A percentile compares a stretch with the other conserved stretches of the same genome.
These are phyloP conservation scores for Triplophysa bombifrons DNA, from an alignment of 2,797 vertebrate genomes.

Conservation along the genomic window DNA sequence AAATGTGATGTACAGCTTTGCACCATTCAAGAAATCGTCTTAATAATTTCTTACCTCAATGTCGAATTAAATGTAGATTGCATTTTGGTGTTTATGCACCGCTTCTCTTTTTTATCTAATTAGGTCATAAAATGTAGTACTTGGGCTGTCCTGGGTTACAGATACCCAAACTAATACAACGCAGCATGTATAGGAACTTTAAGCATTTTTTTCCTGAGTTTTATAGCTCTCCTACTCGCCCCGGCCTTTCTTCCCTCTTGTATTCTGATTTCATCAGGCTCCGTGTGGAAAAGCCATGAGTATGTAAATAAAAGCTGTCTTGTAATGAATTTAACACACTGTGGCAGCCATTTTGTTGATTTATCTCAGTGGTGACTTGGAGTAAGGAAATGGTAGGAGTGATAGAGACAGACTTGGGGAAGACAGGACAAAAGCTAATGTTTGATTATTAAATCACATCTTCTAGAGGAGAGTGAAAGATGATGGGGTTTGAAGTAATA, in stretches of 20 bases:
- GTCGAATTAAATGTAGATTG: conserved; percentile 23
- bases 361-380: conserved; percentile 23
- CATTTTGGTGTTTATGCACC: conserved; percentile 17
- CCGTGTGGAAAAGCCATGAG: conserved; percentile 19
- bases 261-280: conserved; percentile 32
- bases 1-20: conserved; percentile 29
- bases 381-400: conserved; percentile 18
- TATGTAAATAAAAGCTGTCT: conserved; percentile 37
- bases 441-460: background rate
- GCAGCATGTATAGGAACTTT: no score
- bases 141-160: background rate
- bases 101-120: background rate
- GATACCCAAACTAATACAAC: background rate
- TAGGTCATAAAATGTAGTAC: conserved; percentile 23
- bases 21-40: conserved; percentile 9
- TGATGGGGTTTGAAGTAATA: background rate
- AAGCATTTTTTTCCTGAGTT: background rate
- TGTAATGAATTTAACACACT: conserved; percentile 27
- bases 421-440: background rate
- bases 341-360: conserved; percentile 28
- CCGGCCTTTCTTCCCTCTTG: conserved; percentile 7
- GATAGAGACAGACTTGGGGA: background rate
- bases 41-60: background rate
- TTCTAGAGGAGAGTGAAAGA: background rate
- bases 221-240: conserved; percentile 25